Conservation (phyloP, 1,140 invertebrate genomes). For the Centruroides sculpturatus region DNA sequence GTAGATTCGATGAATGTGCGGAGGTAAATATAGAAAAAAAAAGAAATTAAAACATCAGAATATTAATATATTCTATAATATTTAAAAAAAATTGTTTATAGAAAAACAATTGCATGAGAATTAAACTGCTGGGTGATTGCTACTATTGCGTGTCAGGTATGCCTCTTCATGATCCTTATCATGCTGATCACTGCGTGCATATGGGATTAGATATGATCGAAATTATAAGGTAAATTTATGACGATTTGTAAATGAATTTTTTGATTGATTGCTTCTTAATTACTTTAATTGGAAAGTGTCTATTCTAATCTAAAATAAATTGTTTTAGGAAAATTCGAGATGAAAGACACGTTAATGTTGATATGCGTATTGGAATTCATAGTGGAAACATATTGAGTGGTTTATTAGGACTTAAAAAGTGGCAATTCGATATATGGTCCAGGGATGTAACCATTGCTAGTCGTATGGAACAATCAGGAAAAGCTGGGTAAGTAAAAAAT, state of each 20-base stretch:
- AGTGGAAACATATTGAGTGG: conserved; percentile 82
- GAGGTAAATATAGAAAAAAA: conserved; percentile 37
- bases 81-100: conserved; percentile 26
- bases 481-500: conserved; percentile 55
- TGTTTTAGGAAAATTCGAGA: conserved; percentile 37
- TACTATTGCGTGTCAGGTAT: conserved; percentile 82
- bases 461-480: conserved; percentile 83
- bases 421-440: conserved; percentile 96
- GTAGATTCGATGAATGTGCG: conserved; percentile 83
- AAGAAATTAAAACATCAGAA: background rate
- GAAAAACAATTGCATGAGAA: conserved; percentile 66
- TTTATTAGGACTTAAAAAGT: conserved; percentile 76
- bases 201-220: conserved; percentile 81
- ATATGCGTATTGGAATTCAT: conserved; percentile 93
- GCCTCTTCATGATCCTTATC: conserved; percentile 49
- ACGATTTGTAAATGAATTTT: too few relatives aligned
- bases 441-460: conserved; percentile 89
- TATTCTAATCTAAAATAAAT: too few relatives aligned
- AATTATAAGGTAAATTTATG: conserved; percentile 56
- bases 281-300: too few relatives aligned
- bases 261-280: conserved; percentile 26
- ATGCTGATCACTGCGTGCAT: conserved; percentile 76
- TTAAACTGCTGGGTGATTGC: conserved; percentile 85
- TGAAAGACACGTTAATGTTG: conserved; percentile 60
- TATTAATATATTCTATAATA: conserved; percentile 1